phyloP scores from a whole-genome alignment of 2,113 vertebrate genomes.

The Columbina picui region DNA sequence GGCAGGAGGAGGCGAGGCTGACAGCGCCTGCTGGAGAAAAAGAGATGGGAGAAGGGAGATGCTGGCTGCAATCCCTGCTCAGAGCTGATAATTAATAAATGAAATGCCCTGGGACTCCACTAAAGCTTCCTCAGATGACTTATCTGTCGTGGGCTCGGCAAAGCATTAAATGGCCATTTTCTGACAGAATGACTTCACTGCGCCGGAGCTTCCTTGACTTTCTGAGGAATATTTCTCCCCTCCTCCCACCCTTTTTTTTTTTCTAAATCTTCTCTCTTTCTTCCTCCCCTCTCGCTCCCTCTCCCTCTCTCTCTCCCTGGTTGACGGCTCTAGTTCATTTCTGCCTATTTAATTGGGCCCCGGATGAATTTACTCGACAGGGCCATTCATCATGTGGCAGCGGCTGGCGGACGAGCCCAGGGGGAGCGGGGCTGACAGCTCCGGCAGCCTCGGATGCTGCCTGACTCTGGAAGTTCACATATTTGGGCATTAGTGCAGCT shows the following conservation, averaged over 20 bases:
- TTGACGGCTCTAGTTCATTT: conserved; percentile 88
- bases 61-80: conserved; percentile 60
- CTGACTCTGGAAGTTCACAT: conserved; percentile 89
- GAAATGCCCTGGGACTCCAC: conserved; percentile 84
- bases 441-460: conserved; percentile 84
- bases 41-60: conserved; percentile 27
- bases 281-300: conserved; percentile 43
- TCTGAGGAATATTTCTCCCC: conserved; percentile 74
- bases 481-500: conserved; percentile 95
- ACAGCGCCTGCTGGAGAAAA: conserved; percentile 51
- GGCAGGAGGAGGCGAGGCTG: conserved; percentile 61
- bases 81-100: conserved; percentile 88
- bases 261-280: too few relatives aligned
- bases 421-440: conserved; percentile 89
- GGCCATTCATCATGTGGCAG: conserved; percentile 99
- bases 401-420: conserved; percentile 92
- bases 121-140: conserved; percentile 85
- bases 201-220: conserved; percentile 77
- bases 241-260: conserved; percentile 15
- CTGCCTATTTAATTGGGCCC: conserved; percentile 98
- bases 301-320: conserved; percentile 69
- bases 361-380: conserved; percentile 98
- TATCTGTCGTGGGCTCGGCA: conserved; percentile 89
- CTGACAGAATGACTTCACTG: conserved; percentile 88
- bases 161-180: conserved; percentile 93